Conservation (phyloP, 2,797 vertebrate genomes). For the Psittacula derbiana region DNA sequence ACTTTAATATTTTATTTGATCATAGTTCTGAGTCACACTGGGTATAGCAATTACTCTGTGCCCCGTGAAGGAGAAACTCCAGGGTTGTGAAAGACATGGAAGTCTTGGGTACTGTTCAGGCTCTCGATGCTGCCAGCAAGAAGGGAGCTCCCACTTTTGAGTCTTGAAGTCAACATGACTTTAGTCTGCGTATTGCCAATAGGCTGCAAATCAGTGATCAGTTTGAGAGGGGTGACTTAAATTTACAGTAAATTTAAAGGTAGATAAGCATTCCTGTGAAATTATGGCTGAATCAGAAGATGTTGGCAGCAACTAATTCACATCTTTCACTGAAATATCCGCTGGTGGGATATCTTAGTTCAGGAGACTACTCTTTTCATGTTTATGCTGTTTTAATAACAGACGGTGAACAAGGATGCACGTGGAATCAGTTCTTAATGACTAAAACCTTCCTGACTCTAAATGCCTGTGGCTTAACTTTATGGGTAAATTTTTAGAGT, state of each 20-base stretch:
- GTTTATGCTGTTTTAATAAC: background rate
- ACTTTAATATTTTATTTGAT: background rate
- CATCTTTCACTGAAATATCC: background rate
- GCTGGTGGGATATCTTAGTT: background rate
- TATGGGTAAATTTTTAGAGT: background rate
- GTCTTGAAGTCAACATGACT: background rate
- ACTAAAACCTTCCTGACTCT: background rate
- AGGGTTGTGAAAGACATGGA: background rate
- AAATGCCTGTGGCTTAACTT: background rate
- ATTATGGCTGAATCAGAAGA: background rate
- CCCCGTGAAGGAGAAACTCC: background rate
- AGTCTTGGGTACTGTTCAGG: background rate
- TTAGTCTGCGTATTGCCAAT: fast-evolving
- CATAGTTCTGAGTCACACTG: background rate
- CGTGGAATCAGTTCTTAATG: fast-evolving
- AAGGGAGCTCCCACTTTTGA: background rate
- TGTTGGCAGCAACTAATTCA: background rate
- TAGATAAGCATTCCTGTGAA: background rate
- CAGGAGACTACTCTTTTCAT: background rate
- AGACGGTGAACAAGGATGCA: background rate
- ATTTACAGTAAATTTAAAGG: background rate
- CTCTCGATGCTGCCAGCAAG: background rate
- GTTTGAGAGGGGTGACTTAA: background rate
- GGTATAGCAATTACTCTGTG: background rate
- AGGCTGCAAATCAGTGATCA: fast-evolving